Evolutionary conservation across 2,797 vertebrate genomes (phyloP).

Genomic region (Rhinogobio ventralis): DNA sequence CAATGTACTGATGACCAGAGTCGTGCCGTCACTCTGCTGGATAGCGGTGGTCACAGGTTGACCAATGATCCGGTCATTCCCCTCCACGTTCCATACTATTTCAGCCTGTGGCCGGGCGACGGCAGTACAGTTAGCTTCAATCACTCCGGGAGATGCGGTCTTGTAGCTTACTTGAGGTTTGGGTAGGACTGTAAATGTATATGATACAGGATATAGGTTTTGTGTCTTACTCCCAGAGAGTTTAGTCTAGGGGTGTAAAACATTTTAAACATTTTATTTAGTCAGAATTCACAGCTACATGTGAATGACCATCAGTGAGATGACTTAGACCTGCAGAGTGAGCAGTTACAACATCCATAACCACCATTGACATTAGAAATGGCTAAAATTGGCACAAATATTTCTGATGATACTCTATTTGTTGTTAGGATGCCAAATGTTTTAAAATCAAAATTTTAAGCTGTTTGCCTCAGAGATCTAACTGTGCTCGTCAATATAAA

Average conservation of each 20-base stretch:
- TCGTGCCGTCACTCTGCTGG: constrained; percentile 77
- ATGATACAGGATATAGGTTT: background rate
- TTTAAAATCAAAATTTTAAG: background rate
- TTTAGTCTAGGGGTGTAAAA: background rate
- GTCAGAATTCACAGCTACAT: background rate
- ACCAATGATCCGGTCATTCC: constrained; percentile 79
- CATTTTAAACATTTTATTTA: background rate
- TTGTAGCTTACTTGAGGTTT: constrained; percentile 85
- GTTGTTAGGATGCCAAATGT: background rate
- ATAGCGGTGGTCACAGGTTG: constrained; percentile 65
- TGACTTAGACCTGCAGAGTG: background rate
- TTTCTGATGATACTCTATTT: background rate
- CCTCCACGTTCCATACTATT: constrained; percentile 84
- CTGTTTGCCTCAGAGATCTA: background rate
- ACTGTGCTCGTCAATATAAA: background rate
- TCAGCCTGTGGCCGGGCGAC: constrained; percentile 76
- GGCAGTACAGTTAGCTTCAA: constrained; percentile 82
- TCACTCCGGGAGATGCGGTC: constrained; percentile 77
- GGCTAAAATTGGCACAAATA: background rate
- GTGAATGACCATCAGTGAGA: background rate
- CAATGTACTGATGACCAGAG: constrained; percentile 79
- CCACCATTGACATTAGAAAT: background rate
- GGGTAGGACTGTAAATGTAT: constrained; percentile 74
- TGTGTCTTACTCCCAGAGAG: background rate
- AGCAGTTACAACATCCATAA: background rate